Evolutionary conservation across 1,140 invertebrate genomes (phyloP).

Genomic region (Pectinophora gossypiella): DNA sequence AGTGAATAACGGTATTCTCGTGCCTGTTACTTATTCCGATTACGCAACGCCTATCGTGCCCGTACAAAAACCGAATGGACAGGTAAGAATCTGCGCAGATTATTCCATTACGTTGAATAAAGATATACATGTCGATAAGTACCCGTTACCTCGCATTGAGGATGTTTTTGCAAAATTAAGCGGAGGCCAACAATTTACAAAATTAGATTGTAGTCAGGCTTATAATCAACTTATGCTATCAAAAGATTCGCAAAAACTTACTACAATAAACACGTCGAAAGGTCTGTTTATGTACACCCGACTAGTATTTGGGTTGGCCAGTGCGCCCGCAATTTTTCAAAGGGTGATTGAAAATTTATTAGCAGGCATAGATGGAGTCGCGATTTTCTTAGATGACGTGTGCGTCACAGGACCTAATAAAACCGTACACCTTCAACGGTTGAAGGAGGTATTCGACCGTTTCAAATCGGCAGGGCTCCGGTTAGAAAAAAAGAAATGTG

Average conservation of each 20-base stretch:
- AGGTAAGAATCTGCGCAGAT: not conserved
- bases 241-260: not conserved
- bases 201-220: conserved; percentile 7
- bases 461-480: not conserved
- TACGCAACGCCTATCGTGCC: no score
- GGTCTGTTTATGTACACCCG: conserved; percentile 4
- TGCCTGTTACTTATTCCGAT: not conserved
- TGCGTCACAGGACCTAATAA: not conserved
- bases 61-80: not conserved
- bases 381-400: not conserved
- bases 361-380: not conserved
- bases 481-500: conserved; percentile 2
- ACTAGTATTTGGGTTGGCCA: not conserved
- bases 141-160: no score
- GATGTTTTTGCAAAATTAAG: conserved; percentile 41
- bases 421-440: not conserved
- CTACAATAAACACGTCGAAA: not conserved
- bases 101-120: not conserved
- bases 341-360: not conserved
- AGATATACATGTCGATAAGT: conserved; percentile 3
- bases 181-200: conserved; percentile 34
- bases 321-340: conserved; percentile 3
- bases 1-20: not conserved
- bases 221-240: conserved; percentile 1
- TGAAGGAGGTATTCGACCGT: not conserved